These are phyloP conservation scores for mouse (Mus musculus) DNA, from an alignment of 2,113 vertebrate genomes.

Conservation along the genomic window DNA sequence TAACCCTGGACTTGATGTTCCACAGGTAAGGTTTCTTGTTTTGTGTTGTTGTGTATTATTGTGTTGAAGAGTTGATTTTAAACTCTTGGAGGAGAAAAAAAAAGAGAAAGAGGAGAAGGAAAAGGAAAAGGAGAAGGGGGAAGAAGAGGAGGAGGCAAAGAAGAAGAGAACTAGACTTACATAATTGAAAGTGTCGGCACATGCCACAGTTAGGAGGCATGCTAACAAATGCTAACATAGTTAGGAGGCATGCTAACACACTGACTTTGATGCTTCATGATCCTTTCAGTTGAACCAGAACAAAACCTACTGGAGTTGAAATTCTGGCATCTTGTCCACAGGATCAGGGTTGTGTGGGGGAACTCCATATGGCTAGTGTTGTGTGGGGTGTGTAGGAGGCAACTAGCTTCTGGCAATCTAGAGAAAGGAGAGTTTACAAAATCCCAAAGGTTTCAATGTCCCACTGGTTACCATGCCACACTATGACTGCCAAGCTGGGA, in stretches of 20 bases:
- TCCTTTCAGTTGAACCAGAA: background rate
- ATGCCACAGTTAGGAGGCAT: background rate
- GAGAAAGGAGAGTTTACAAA: background rate
- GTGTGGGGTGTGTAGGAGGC: background rate
- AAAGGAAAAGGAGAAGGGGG: background rate
- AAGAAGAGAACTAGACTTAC: background rate
- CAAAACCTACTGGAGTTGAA: background rate
- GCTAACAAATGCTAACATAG: too few relatives aligned
- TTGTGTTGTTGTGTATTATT: background rate
- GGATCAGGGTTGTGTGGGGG: background rate
- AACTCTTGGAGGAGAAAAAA: conserved; percentile 32
- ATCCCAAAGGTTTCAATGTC: rapidly evolving
- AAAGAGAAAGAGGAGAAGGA: background rate
- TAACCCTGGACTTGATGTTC: conserved; percentile 78
- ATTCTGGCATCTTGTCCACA: background rate
- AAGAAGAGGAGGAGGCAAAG: too few relatives aligned
- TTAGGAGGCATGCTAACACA: too few relatives aligned
- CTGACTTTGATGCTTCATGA: background rate
- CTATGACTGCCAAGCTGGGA: background rate
- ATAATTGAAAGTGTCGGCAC: background rate
- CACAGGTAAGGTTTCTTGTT: conserved; percentile 80
- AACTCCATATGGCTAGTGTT: rapidly evolving
- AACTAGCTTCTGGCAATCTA: background rate
- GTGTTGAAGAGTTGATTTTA: background rate
- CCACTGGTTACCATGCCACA: background rate